Base-by-base conservation (phyloP, 2,797 vertebrate genomes). In the Eremophila alpestris region DNA sequence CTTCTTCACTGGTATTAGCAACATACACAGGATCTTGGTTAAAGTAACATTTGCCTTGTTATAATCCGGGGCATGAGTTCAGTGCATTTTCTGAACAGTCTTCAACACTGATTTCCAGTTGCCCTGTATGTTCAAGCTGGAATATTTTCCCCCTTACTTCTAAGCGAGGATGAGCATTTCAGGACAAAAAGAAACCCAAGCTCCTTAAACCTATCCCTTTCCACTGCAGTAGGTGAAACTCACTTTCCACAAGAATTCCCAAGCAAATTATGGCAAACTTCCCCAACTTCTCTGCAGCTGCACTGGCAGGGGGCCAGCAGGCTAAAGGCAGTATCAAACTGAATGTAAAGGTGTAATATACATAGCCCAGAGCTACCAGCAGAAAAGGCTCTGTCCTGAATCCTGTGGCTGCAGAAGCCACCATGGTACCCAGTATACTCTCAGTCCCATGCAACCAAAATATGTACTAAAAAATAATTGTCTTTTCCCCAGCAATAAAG, bases 341-440 rank as follows among this genome's bases (percentile, higher is more conserved):
- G 89, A 90, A 95, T 81, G 40, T 88, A 92, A 95, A 97, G 94
- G 94, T 96, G 94, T 82, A 96, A 93, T 55, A 69, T 93, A 96
- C 94, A 97, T 69, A 95, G 89, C 87, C 91, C 95, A 96, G 94
- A 96, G 89, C 96, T 91, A 96, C 93, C 91, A 95, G 82, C 59
- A 78, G 48, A 58, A 90, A 81, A 68, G 48, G 20, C 32, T 92
- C 83, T 80, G 70, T 18, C 81, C 60, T 2, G 4, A 63, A 45
- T 81, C 40, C 58, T 5, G 2, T 0, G 11, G 62, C n/a, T 58
- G 62, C 51, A 60, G 78, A 85, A 71, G 32, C 38, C 0, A 0
- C 82, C 0, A 0, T 46, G 56, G 62, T 65, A 75, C 58, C 46
- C 27, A 6, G 29, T 21, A 48, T 18, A 20, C 22, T 46, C 17